Percentiles rank a stretch among this genome's conserved stretches.
These are phyloP conservation scores for Nixonia krombeini DNA, from an alignment of 1,140 invertebrate species.

Conservation along the genomic window DNA sequence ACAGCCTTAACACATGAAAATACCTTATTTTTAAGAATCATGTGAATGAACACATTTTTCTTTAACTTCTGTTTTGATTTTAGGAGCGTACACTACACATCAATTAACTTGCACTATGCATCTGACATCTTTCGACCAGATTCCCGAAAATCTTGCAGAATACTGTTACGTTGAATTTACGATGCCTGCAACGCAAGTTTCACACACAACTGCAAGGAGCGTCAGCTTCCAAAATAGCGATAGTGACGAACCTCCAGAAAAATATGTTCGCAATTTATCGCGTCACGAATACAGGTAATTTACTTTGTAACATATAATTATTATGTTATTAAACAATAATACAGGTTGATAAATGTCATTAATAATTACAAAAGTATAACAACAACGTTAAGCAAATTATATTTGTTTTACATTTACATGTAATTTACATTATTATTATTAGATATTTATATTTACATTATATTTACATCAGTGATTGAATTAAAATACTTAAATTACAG, in stretches of 20 bases:
- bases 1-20: too few relatives aligned
- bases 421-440: too few relatives aligned
- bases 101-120: constrained; percentile 93
- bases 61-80: too few relatives aligned
- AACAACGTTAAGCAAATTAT: too few relatives aligned
- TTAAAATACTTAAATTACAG: constrained; percentile 63
- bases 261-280: constrained; percentile 97
- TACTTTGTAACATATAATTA: too few relatives aligned
- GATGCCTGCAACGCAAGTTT: constrained; percentile 98
- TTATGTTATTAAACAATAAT: too few relatives aligned
- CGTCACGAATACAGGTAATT: constrained; percentile 92
- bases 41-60: too few relatives aligned
- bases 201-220: constrained; percentile 95
- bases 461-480: not conserved
- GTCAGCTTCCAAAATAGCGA: constrained; percentile 92
- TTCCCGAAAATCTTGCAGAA: constrained; percentile 92
- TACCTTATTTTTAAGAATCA: too few relatives aligned
- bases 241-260: constrained; percentile 95
- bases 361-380: too few relatives aligned
- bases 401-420: too few relatives aligned
- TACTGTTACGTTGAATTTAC: constrained; percentile 96
- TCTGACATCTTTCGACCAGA: constrained; percentile 96
- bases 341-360: too few relatives aligned
- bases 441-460: too few relatives aligned
- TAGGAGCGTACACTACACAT: constrained; percentile 97